Conservation (phyloP, 92 coral and sea anemone species). For the Muricea muricata region DNA sequence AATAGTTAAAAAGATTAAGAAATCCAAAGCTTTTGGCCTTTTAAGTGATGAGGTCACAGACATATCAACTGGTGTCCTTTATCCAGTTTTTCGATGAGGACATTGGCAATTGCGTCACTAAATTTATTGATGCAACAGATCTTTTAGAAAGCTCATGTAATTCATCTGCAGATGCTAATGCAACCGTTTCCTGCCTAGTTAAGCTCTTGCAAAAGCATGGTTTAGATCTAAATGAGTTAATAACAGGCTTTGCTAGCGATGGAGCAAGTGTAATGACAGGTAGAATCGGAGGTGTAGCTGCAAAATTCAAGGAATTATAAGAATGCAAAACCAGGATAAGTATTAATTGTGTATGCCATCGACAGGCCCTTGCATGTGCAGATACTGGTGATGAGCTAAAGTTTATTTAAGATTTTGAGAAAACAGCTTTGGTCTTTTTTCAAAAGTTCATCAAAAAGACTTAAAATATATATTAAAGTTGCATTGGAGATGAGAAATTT, state of each 20-base stretch:
- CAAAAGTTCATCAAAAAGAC: constrained; percentile 33
- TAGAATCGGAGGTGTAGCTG: constrained; percentile 31
- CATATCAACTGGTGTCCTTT: constrained; percentile 36
- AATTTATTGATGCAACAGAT: constrained; percentile 34
- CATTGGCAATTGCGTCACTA: constrained; percentile 16
- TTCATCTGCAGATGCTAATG: constrained; percentile 36
- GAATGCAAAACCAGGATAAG: constrained; percentile 42
- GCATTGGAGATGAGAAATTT: constrained; percentile 5
- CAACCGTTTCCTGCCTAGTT: constrained; percentile 29
- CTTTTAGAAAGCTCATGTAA: constrained; percentile 18
- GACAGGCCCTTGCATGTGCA: constrained; percentile 40
- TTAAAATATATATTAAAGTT: constrained; percentile 39
- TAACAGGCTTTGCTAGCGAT: constrained; percentile 43
- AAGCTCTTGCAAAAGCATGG: constrained; percentile 24
- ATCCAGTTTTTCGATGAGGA: constrained; percentile 36
- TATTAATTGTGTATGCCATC: constrained; percentile 45
- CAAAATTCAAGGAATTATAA: constrained; percentile 19
- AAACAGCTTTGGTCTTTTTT: constrained; percentile 33
- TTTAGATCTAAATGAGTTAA: constrained; percentile 24
- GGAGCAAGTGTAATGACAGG: constrained; percentile 48
- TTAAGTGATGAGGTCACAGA: constrained; percentile 51
- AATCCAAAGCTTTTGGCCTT: constrained; percentile 36
- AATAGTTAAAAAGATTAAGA: constrained; percentile 22
- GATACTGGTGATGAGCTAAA: constrained; percentile 44
- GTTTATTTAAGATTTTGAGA: constrained; percentile 45